Conservation (phyloP, 2,797 vertebrate genomes). For the Tragelaphus eurycerus region DNA sequence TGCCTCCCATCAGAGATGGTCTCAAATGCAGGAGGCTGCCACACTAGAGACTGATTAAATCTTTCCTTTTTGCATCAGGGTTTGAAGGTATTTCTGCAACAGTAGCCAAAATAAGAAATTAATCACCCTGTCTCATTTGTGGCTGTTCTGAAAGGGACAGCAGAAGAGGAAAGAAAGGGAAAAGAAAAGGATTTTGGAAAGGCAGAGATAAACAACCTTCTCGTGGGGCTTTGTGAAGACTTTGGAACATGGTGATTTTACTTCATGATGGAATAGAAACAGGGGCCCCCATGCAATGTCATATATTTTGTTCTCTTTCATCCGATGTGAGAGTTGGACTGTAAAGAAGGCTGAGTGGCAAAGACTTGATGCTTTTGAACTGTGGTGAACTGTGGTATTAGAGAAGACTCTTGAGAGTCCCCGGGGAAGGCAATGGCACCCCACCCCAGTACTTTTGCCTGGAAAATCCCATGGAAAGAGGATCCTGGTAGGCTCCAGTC, state of each 20-base stretch:
- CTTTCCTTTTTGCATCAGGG: neutral
- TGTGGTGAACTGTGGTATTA: neutral
- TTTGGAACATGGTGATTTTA: neutral
- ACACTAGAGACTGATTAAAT: constrained; percentile 23
- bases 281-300: neutral
- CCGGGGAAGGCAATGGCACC: no score
- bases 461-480: no score
- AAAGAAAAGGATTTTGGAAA: neutral
- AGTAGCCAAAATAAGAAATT: constrained; percentile 64
- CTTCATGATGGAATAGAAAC: neutral
- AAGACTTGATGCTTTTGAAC: neutral
- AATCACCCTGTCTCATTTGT: constrained; percentile 63
- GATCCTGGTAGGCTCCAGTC: no score
- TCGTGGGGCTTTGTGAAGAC: neutral
- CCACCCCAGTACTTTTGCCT: no score
- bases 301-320: neutral
- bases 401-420: neutral
- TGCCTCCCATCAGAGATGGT: constrained; percentile 25
- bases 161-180: neutral
- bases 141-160: constrained; percentile 13
- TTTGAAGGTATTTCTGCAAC: constrained; percentile 61
- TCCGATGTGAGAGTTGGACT: neutral
- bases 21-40: constrained; percentile 2
- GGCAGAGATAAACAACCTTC: neutral
- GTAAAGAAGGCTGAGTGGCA: neutral